Evolutionary conservation across 53 echinoderm and acorn worm species (phyloP), one percentile per base, ranked within the genome.

Genomic region (Holothuria leucospilota): DNA sequence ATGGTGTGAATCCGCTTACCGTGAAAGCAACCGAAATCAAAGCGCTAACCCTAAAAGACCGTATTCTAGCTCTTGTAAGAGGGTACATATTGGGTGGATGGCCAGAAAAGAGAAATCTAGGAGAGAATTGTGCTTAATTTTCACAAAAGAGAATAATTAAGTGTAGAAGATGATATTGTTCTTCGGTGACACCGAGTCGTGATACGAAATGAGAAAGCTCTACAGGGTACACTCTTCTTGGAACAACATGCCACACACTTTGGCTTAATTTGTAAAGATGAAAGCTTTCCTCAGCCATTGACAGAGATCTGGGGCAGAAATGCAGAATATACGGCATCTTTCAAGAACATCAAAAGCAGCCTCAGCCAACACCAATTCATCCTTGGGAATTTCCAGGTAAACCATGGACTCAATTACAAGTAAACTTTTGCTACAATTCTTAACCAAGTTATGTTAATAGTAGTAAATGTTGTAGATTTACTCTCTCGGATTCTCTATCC

Each of bases 341-440:
- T 29, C 91, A 91, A 21, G 75, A 82, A 66, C 56, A 84, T 39
- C 87, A 91, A 30, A 74, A 86, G 26, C 25, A 62, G 20, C 88
- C 92, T 67, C 62, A 71, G 18, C 16, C 29, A 5, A 49, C 59
- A 42, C 92, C 92, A 8, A 85, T 91, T 21, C 92, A 88, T 61
- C 88, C 92, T 0, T 91, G 92, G 92, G 88, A 91, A 46, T 91
- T 88, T 63, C 92, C 88, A 4, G 85, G 78, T 12, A 85, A 80
- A 5, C 88, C 84, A 23, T 87, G 88, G 91, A 26, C 21, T 15
- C 66, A n/a, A n/a, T n/a, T n/a, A n/a, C n/a, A n/a, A n/a, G n/a
- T n/a, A n/a, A n/a, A n/a, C n/a, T n/a, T n/a, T n/a, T n/a, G n/a
- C n/a, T n/a, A n/a, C n/a, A n/a, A n/a, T n/a, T n/a, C n/a, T n/a